Conservation (phyloP, 2,888 invertebrate genomes). For the Noctua comes region DNA sequence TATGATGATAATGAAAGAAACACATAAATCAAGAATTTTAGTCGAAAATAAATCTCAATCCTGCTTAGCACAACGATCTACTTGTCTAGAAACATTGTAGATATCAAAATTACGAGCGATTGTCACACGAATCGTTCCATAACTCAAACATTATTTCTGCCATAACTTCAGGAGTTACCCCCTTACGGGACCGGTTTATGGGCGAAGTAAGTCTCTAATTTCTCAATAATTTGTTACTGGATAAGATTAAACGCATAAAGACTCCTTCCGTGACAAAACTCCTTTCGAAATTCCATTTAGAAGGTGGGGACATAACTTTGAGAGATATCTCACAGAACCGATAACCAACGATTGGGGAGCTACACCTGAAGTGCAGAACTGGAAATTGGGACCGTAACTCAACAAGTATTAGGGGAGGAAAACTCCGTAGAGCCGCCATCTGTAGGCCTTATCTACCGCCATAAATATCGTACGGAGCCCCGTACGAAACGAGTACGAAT, state of each 20-base stretch:
- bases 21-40: background rate
- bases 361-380: conserved; percentile 86
- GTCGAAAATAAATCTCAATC: background rate
- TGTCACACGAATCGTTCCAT: conserved; percentile 51
- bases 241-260: conserved; percentile 60
- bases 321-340: conserved; percentile 54
- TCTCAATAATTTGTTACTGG: conserved; percentile 60
- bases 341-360: conserved; percentile 71
- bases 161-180: conserved; percentile 55
- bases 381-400: conserved; percentile 90
- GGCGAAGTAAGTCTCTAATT: conserved; percentile 51
- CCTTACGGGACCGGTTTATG: conserved; percentile 49
- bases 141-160: conserved; percentile 45
- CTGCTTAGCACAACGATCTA: background rate
- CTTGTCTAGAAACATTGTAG: conserved; percentile 34
- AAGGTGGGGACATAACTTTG: conserved; percentile 45
- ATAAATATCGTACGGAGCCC: conserved; percentile 87
- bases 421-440: conserved; percentile 87
- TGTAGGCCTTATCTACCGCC: conserved; percentile 88
- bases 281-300: conserved; percentile 49
- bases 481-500: conserved; percentile 85
- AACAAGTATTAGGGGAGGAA: conserved; percentile 90
- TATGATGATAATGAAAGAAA: background rate
- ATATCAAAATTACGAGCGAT: conserved; percentile 50
- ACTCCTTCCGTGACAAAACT: conserved; percentile 57